These are phyloP conservation scores for Coilia nasus DNA, from an alignment of 2,797 vertebrate genomes.

Conservation along the genomic window DNA sequence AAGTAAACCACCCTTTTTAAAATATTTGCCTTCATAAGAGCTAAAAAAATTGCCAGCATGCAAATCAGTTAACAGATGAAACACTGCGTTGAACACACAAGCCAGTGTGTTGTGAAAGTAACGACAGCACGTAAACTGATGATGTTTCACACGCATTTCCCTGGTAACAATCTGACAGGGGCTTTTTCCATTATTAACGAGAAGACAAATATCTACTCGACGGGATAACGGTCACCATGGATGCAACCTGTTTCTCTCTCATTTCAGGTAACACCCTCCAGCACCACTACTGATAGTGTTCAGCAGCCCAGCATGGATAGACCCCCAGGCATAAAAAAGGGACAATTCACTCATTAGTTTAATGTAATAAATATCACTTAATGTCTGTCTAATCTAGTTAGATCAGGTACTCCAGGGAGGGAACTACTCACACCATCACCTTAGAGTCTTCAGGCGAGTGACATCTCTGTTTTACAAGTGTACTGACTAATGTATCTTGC, in stretches of 20 bases:
- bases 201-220: slow-evolving; percentile 71
- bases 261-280: not conserved
- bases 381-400: not conserved
- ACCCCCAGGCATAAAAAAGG: not conserved
- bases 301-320: not conserved
- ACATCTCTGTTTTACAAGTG: not conserved
- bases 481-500: not conserved
- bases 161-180: slow-evolving; percentile 80
- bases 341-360: not conserved
- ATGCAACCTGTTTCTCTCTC: slow-evolving; percentile 65
- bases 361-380: not conserved
- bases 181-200: slow-evolving; percentile 74
- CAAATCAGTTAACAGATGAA: not conserved
- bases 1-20: not conserved
- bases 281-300: not conserved
- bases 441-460: not conserved
- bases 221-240: slow-evolving; percentile 76
- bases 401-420: no score
- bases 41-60: not conserved
- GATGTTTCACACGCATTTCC: slow-evolving; percentile 78
- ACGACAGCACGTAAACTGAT: not conserved
- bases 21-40: not conserved
- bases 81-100: not conserved
- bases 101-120: not conserved
- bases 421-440: not conserved